Evolutionary conservation across 1,140 invertebrate genomes (phyloP), one percentile per base, ranked within the genome.

Genomic region (Lucilia cuprina): DNA sequence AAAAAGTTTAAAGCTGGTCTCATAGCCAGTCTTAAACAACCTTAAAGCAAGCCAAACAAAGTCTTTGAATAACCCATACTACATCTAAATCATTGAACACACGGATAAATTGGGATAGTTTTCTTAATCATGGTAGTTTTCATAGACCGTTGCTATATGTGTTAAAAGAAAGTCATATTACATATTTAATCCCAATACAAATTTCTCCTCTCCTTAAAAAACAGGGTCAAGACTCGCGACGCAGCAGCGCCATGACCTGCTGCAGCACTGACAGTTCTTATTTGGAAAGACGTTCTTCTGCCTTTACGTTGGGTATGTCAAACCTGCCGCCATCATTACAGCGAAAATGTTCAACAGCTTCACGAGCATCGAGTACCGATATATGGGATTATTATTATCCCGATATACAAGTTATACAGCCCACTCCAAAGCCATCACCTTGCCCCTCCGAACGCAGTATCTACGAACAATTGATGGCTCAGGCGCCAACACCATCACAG

Each of bases 201-300:
- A 25, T 70, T 74, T n/a, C 7, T 14, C 65, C 65, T 30, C 75
- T 13, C 49, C 34, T 74, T 74, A 10, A 55, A 2, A 17, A 21
- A 70, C 65, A 82, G 19, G 88, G 88, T 30, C 87, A 92, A 35
- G 92, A 94, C 50, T 93, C 94, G 55, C 92, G 95, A 19, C 93
- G 96, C 14, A 93, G 94, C 83, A 96, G 96, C 88, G 96, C 95
- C 75, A 94, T 95, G 84, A 96, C 96, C 14, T 96, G 95, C 88
- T 96, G 95, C 86, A 96, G 95, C 87, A 95, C 95, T 17, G 95
- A 95, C 80, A 96, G 95, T 89, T 96, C 95, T 70, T 96, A 96
- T 87, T 92, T 96, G 86, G 95, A 96, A 88, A 93, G 95, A 75
- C 93, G 95, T 84, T 95, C 94, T 84, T 96, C 95, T 5, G 95